phyloP scores from a whole-genome alignment of 2,888 invertebrate genomes.

The Aspidapion aeneum region DNA sequence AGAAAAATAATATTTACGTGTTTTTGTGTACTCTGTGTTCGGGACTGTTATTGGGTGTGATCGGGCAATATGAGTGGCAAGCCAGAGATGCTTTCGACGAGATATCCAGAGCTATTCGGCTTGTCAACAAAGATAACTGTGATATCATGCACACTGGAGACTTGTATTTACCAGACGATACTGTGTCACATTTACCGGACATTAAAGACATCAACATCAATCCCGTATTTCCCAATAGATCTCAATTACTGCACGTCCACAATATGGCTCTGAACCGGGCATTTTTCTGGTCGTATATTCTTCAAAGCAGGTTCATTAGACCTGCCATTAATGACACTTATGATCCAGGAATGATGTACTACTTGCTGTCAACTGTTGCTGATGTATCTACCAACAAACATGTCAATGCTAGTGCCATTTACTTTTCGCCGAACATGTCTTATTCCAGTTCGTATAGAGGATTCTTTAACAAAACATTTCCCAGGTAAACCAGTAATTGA shows the following conservation, averaged over 20 bases:
- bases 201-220: constrained; percentile 93
- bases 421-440: constrained; percentile 91
- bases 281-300: constrained; percentile 93
- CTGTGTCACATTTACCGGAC: constrained; percentile 89
- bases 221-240: constrained; percentile 92
- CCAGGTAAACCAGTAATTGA: constrained; percentile 47
- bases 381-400: constrained; percentile 91
- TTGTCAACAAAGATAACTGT: constrained; percentile 85
- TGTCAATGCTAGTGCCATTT: constrained; percentile 89
- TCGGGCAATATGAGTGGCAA: constrained; percentile 92
- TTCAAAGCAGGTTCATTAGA: constrained; percentile 84
- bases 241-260: constrained; percentile 87
- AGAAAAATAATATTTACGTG: no score
- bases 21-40: not conserved
- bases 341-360: constrained; percentile 98
- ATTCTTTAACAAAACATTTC: constrained; percentile 94
- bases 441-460: constrained; percentile 93
- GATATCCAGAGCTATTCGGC: constrained; percentile 77
- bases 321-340: constrained; percentile 90
- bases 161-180: constrained; percentile 76
- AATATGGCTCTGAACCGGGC: constrained; percentile 96
- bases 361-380: constrained; percentile 90
- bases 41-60: constrained; percentile 43
- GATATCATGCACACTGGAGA: constrained; percentile 81
- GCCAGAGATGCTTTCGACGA: constrained; percentile 86